Evolutionary conservation across 1,140 invertebrate species (phyloP).

Genomic region (Brachionus paranguensis): DNA sequence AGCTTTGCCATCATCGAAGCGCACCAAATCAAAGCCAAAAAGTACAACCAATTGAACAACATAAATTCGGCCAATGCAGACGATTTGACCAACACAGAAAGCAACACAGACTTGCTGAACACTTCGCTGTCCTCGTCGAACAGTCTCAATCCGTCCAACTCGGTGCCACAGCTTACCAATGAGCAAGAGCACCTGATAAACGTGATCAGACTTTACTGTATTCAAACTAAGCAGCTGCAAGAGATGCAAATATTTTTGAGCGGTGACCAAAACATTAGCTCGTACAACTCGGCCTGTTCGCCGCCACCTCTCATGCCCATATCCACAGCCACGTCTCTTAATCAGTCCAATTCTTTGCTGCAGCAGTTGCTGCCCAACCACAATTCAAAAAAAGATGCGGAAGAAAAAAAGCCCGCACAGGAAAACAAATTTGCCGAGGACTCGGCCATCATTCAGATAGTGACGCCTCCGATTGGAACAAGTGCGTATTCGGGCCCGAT

Average conservation of each 20-base stretch:
- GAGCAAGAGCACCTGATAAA: conserved; percentile 16
- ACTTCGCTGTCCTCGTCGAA: conserved; percentile 6
- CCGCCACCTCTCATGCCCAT: not conserved
- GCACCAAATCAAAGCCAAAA: conserved; percentile 49
- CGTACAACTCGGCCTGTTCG: not conserved
- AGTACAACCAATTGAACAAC: conserved; percentile 19
- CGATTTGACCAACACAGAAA: not conserved
- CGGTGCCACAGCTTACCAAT: not conserved
- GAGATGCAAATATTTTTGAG: conserved; percentile 37
- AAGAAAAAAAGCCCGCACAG: not conserved
- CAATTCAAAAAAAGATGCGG: not conserved
- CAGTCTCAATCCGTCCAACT: not conserved
- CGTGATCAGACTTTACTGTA: conserved; percentile 26
- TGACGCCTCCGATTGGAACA: not conserved
- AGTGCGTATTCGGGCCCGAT: conserved; percentile 41
- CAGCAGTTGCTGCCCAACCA: conserved; percentile 12
- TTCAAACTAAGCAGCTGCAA: conserved; percentile 36
- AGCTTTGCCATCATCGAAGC: conserved; percentile 78
- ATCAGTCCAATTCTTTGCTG: not conserved
- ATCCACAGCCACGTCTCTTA: not conserved
- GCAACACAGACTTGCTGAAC: conserved; percentile 4
- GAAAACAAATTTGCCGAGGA: conserved; percentile 4
- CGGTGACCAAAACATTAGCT: not conserved
- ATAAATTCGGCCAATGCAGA: not conserved
- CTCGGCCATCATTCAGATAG: conserved; percentile 31